Evolutionary conservation across 2,113 vertebrate species (phyloP).

Genomic region (Azemiops feae): DNA sequence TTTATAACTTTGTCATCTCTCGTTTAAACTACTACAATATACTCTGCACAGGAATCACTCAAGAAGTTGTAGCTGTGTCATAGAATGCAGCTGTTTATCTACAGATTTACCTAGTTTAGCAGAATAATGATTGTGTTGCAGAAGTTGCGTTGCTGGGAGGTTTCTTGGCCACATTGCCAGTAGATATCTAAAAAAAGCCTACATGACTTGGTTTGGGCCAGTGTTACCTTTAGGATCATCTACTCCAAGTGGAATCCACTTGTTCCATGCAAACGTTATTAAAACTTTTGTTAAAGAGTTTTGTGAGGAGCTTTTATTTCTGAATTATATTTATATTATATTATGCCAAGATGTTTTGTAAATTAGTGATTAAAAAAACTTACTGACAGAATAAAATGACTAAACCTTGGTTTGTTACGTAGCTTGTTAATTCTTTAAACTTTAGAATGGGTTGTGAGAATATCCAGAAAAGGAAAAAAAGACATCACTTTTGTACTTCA

Average conservation of each 20-base stretch:
- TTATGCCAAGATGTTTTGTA: background rate
- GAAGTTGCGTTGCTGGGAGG: background rate
- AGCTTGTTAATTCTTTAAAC: background rate
- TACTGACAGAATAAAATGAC: background rate
- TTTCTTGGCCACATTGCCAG: background rate
- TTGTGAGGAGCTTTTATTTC: conserved; percentile 40
- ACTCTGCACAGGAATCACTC: background rate
- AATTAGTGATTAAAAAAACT: conserved; percentile 14
- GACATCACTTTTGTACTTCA: background rate
- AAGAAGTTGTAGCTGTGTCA: background rate
- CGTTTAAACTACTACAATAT: background rate
- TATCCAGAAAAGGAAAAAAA: background rate
- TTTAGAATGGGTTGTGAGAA: background rate
- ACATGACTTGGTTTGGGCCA: background rate
- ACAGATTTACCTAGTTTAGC: background rate
- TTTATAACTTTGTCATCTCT: background rate
- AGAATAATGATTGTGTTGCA: background rate
- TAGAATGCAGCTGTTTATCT: background rate
- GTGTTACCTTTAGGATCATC: background rate
- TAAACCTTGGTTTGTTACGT: background rate
- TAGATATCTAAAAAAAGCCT: background rate
- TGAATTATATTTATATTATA: conserved; percentile 10
- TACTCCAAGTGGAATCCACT: background rate
- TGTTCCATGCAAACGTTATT: conserved; percentile 29
- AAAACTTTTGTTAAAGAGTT: conserved; percentile 43